A percentile compares a stretch with the other conserved stretches of the same genome.
phyloP scores from a whole-genome alignment of 2,888 invertebrate genomes.

The Terebella lapidaria region DNA sequence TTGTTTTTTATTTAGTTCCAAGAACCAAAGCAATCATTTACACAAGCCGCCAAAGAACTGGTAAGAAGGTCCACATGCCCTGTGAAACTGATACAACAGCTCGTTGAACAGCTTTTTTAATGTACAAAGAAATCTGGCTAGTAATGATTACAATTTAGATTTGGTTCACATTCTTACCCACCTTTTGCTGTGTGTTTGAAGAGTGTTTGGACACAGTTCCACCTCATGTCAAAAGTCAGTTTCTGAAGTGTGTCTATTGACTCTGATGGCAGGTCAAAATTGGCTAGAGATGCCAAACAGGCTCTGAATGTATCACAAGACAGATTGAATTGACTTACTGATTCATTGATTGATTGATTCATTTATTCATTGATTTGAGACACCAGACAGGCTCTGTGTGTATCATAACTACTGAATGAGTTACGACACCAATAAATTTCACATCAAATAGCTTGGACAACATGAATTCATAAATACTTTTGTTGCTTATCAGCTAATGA shows the following conservation, averaged over 20 bases:
- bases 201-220: slow-evolving; percentile 78
- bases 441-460: neutral
- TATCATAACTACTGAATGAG: too few relatives aligned
- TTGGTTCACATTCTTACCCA: slow-evolving; percentile 17
- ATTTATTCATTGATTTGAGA: neutral
- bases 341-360: too few relatives aligned
- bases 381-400: neutral
- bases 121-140: neutral
- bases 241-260: slow-evolving; percentile 78
- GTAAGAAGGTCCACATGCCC: too few relatives aligned
- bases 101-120: too few relatives aligned
- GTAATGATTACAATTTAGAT: neutral
- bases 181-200: slow-evolving; percentile 77
- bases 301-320: slow-evolving; percentile 59
- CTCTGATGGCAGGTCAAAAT: slow-evolving; percentile 81
- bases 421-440: too few relatives aligned
- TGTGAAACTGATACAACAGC: too few relatives aligned
- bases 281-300: slow-evolving; percentile 71
- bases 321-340: too few relatives aligned
- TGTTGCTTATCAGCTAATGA: too few relatives aligned
- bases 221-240: slow-evolving; percentile 78
- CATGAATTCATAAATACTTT: too few relatives aligned
- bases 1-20: too few relatives aligned
- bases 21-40: too few relatives aligned
- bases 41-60: too few relatives aligned